Evolutionary conservation across 53 echinoderm and acorn worm genomes (phyloP).

Genomic region (Echinarachnius parma): DNA sequence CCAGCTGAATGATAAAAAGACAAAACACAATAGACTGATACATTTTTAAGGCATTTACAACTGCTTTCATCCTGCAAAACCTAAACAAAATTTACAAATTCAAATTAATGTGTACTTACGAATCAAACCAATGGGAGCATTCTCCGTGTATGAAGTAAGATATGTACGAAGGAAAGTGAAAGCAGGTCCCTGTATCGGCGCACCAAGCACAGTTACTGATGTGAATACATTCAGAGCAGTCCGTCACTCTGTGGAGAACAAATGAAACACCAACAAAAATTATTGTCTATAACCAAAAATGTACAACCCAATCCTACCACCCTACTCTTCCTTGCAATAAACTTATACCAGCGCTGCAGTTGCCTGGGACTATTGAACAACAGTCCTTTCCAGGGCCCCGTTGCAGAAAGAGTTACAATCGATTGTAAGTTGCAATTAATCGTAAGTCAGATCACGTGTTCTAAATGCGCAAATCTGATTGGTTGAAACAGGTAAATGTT

Average conservation of each 20-base stretch:
- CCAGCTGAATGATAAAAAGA: too few species aligned
- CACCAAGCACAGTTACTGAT: constrained; percentile 88
- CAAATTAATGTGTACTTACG: too few species aligned
- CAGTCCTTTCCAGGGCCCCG: background rate
- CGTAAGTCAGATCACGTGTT: too few species aligned
- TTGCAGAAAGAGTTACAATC: too few species aligned
- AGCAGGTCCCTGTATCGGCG: constrained; percentile 69
- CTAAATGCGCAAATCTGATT: too few species aligned
- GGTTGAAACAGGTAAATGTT: too few species aligned
- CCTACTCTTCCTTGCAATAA: background rate
- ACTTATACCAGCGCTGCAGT: background rate
- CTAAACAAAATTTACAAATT: too few species aligned
- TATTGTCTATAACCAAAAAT: background rate
- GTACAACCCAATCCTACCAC: too few species aligned
- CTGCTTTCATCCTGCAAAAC: too few species aligned
- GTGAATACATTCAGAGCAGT: constrained; percentile 64
- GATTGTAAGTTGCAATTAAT: background rate
- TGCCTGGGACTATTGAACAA: background rate
- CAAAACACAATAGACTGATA: too few species aligned
- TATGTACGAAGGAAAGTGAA: constrained; percentile 78
- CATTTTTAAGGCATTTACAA: too few species aligned
- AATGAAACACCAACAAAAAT: background rate
- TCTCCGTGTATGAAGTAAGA: constrained; percentile 74
- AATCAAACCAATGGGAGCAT: constrained; percentile 93
- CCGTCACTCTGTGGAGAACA: constrained; percentile 52